phyloP scores from a whole-genome alignment of 2,888 invertebrate genomes.

The Atethmia centrago region DNA sequence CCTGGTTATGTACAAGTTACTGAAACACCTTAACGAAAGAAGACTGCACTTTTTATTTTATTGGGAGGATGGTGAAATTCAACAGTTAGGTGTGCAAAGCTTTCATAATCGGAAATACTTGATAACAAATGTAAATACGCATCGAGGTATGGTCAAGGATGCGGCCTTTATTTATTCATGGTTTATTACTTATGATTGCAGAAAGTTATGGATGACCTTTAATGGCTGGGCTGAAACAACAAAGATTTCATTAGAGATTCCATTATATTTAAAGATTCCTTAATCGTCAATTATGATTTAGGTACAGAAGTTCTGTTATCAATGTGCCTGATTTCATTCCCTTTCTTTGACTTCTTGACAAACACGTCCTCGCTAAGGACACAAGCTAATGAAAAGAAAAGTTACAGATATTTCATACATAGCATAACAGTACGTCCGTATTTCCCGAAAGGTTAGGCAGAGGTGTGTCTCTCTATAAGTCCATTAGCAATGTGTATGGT shows the following conservation, averaged over 20 bases:
- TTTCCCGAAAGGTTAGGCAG: no score
- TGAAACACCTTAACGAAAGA: conserved; percentile 10
- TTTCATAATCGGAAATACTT: conserved; percentile 54
- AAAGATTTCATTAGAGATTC: background rate
- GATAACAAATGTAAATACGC: conserved; percentile 37
- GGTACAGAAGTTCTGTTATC: background rate
- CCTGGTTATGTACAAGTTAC: conserved; percentile 13
- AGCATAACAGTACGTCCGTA: background rate
- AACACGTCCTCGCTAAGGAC: background rate
- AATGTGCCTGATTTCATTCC: background rate
- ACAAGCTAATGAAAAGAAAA: background rate
- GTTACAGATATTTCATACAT: background rate
- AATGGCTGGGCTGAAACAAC: conserved; percentile 1
- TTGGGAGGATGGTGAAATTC: conserved; percentile 26
- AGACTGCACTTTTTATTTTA: conserved; percentile 5
- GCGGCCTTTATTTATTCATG: conserved; percentile 36
- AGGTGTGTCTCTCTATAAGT: conserved; percentile 76
- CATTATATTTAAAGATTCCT: background rate
- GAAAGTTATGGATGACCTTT: conserved; percentile 24
- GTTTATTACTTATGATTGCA: conserved; percentile 24
- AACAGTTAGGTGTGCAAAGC: conserved; percentile 19
- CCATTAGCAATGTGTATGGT: conserved; percentile 93
- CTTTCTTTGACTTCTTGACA: background rate
- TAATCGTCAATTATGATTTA: background rate
- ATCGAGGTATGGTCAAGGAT: conserved; percentile 48